Conservation (phyloP, 2,113 vertebrate genomes). For the Carassius auratus region DNA sequence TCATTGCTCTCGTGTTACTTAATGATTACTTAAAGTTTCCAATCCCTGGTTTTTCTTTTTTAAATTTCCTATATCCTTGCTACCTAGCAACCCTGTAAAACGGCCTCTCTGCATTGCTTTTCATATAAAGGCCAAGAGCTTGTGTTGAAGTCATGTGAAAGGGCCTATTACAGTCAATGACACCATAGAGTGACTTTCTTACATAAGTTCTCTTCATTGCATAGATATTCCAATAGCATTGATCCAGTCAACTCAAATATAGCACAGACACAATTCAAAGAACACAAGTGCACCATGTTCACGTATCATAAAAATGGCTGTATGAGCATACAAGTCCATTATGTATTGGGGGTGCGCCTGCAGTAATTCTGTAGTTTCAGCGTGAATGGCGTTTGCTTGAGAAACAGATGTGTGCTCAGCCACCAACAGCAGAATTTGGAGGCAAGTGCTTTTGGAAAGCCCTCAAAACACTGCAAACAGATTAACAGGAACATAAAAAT, state of each 20-base stretch:
- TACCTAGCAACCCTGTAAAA: constrained; percentile 10
- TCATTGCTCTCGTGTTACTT: no score
- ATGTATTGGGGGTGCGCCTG: constrained; percentile 55
- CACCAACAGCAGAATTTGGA: constrained; percentile 71
- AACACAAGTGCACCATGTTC: constrained; percentile 34
- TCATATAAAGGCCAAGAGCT: constrained; percentile 9
- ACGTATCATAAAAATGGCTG: constrained; percentile 43
- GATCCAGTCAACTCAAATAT: constrained; percentile 64
- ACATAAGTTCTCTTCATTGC: constrained; percentile 67
- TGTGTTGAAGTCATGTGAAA: not conserved
- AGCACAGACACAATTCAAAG: constrained; percentile 51
- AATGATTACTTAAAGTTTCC: no score
- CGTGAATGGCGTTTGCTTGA: constrained; percentile 69
- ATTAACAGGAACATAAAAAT: constrained; percentile 66
- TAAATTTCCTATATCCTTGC: not conserved
- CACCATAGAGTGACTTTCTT: constrained; percentile 62
- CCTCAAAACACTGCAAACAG: constrained; percentile 71
- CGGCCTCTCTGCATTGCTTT: not conserved
- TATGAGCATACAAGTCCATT: constrained; percentile 44
- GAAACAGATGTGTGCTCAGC: constrained; percentile 76
- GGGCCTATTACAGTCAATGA: constrained; percentile 54
- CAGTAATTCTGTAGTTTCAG: constrained; percentile 62
- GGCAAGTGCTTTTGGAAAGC: constrained; percentile 67
- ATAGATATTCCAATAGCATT: constrained; percentile 68
- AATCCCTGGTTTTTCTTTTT: no score